Evolutionary conservation across 2,113 vertebrate species (phyloP), one percentile per base, ranked within the genome.

Genomic region (Ivindomyrus marchei): DNA sequence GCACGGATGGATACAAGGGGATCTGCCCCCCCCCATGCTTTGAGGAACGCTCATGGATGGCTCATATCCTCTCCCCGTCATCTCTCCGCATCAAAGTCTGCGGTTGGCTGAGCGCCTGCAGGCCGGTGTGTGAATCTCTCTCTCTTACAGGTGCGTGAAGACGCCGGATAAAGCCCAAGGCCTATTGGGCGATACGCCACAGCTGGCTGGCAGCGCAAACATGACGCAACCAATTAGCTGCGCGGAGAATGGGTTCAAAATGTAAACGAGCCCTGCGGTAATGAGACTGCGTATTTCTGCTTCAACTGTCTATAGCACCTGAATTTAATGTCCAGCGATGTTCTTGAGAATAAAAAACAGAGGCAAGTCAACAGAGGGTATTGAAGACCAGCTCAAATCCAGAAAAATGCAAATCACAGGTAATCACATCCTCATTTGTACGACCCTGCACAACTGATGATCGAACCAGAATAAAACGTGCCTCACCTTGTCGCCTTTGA

Each of bases 401-500:
- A 3, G 6, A n/a, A 21, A 47, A 47, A 24, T 85, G 46, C 83
- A 47, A 85, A 85, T 47, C 21, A 47, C 19, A 47, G 42, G 13
- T 9, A 4, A 85, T 46, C n/a, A 24, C 0, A 10, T 31, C 83
- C 42, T 45, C 45, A 47, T 85, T 47, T 47, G 83, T 85, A 47
- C 3, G 11, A 2, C 83, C 83, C 11, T 7, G 85, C 31, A 31
- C 27, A 39, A 7, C 17, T 6, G 6, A 87, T 13, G 50, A 56
- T 56, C 2, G 3, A 15, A 3, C 7, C 4, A 1, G 46, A 45
- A 19, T 42, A 8, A 56, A 17, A 24, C 24, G 11, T 56, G 3
- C 92, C 95, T 94, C 93, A 98, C 97, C 95, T 97, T 96, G 91
- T 97, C 95, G 91, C 97, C 97, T 95, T 98, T 98, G 66, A 96